Conservation (phyloP, 1,140 invertebrate genomes). For the Drosophila ohnishii region DNA sequence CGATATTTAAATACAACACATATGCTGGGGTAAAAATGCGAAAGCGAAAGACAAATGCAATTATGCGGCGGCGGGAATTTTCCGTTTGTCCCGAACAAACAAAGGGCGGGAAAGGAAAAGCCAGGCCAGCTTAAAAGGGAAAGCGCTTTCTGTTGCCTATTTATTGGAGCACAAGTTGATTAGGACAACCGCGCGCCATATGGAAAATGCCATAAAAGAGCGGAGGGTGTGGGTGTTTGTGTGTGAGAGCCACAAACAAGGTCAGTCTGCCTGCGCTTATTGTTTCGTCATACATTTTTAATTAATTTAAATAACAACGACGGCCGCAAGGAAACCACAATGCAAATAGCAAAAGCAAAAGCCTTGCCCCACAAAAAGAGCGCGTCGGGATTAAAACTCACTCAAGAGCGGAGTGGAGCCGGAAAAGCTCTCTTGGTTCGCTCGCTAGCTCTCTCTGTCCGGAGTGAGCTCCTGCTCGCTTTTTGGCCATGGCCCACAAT, state of each 20-base stretch:
- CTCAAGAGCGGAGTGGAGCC: slow-evolving; percentile 20
- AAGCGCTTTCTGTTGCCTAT: slow-evolving; percentile 50
- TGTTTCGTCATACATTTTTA: slow-evolving; percentile 72
- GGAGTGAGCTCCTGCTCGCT: slow-evolving; percentile 45
- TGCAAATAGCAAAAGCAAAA: slow-evolving; percentile 31
- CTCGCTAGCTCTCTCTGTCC: slow-evolving; percentile 4
- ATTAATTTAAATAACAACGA: slow-evolving; percentile 74
- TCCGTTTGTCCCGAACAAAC: slow-evolving; percentile 37
- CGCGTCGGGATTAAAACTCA: slow-evolving; percentile 15
- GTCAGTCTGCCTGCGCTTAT: slow-evolving; percentile 56
- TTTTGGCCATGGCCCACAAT: slow-evolving; percentile 51
- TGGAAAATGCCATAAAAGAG: slow-evolving; percentile 44
- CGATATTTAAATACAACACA: slow-evolving; percentile 65
- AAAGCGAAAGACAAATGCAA: slow-evolving; percentile 67
- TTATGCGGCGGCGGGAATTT: slow-evolving; percentile 37
- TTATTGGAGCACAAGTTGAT: slow-evolving; percentile 61
- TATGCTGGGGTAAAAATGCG: slow-evolving; percentile 17
- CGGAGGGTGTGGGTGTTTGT: background rate
- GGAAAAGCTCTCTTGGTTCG: background rate
- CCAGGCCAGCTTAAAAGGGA: background rate
- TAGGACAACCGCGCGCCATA: slow-evolving; percentile 41
- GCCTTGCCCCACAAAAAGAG: slow-evolving; percentile 55
- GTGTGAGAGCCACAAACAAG: slow-evolving; percentile 46
- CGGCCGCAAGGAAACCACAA: slow-evolving; percentile 46
- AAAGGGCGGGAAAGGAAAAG: slow-evolving; percentile 33